Conservation (phyloP, 2,113 vertebrate species). For the Parotia lawesii region DNA sequence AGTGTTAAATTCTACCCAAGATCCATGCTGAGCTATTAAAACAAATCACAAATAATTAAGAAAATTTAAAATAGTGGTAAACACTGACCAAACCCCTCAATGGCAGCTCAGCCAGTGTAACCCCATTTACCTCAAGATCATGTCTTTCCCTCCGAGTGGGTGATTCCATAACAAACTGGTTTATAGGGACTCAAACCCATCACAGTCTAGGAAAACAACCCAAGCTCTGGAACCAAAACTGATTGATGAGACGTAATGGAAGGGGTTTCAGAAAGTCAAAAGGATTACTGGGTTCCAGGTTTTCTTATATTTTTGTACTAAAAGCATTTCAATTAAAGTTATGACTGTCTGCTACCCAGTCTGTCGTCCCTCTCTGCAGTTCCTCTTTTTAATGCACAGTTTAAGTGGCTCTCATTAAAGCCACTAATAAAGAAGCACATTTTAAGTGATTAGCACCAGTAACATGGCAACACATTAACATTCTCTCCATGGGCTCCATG, state of each 20-base stretch:
- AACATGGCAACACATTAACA: slow-evolving; percentile 65
- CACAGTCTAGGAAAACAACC: background rate
- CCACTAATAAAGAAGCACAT: slow-evolving; percentile 73
- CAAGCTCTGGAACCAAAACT: background rate
- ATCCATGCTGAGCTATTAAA: background rate
- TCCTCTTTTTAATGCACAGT: slow-evolving; percentile 72
- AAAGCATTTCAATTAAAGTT: slow-evolving; percentile 72
- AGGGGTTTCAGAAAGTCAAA: slow-evolving; percentile 23
- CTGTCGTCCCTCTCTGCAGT: slow-evolving; percentile 50
- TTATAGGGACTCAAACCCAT: background rate
- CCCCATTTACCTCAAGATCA: background rate
- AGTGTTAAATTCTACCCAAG: background rate
- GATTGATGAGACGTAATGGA: background rate
- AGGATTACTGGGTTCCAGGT: slow-evolving; percentile 15
- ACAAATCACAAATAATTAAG: background rate
- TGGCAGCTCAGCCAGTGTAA: background rate
- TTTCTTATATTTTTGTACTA: slow-evolving; percentile 40
- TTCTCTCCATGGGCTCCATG: slow-evolving; percentile 46
- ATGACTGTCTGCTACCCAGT: slow-evolving; percentile 62
- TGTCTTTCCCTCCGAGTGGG: background rate
- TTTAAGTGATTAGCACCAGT: slow-evolving; percentile 75
- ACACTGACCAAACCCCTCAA: background rate
- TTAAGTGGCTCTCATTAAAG: slow-evolving; percentile 77
- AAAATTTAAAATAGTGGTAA: background rate
- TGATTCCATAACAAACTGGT: background rate